Evolutionary conservation across 1,140 invertebrate species (phyloP), one percentile per base, ranked within the genome.

Genomic region (Rhopalosiphum padi): DNA sequence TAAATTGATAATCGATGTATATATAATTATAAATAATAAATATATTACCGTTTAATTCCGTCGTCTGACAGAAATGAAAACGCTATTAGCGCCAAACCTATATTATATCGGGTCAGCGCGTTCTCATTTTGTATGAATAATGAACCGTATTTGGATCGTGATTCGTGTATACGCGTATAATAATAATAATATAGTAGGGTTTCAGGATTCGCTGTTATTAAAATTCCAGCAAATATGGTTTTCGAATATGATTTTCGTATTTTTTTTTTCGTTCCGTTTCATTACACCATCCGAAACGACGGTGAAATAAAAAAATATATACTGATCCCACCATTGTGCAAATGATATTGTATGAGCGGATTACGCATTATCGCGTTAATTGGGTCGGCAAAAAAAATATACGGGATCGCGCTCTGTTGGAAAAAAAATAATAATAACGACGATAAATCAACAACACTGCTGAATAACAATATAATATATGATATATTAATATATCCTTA

Each of bases 91-190:
- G 86, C 15, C 30, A 48, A 51, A 88, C 9, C n/a, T 83, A 46
- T 46, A 87, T 87, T 51, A 87, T 88, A 68, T 68, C 89, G 53
- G 89, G 89, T 90, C 53, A 90, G 37, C 53, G 53, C 8, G 51
- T 53, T 89, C 25, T 30, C 48, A 41, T 89, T 89, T 89, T 53
- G 35, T 89, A 55, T 25, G 9, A 37, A 89, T 89, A 55, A 89
- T 55, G 48, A 89, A 55, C 88, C 35, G 41, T 37, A 55, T 30
- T 89, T 15, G 53, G 53, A 89, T 55, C 37, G 30, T 11, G 37
- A 55, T 89, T 89, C 46, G 22, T 89, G 37, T 53, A 37, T 37
- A 37, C 30, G 46, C 35, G 51, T 46, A 9, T 85, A 22, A 53
- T 53, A 68, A 68, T 83, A 83, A 22, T 83, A 83, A 53, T 37